phyloP scores from a whole-genome alignment of 1,140 invertebrate genomes.

The Manduca sexta region DNA sequence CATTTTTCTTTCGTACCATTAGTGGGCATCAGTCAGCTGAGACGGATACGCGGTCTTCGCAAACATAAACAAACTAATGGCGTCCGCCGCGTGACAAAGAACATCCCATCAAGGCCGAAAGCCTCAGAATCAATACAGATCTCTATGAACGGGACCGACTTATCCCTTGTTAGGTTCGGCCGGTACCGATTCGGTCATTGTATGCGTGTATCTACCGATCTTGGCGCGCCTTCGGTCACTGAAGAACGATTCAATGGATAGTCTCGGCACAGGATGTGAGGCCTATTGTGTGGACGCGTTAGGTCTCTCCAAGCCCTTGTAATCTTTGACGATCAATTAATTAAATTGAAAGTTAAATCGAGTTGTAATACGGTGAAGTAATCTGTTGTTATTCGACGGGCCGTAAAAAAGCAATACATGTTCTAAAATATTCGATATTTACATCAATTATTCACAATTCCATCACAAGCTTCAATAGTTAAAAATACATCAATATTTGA shows the following conservation, averaged over 20 bases:
- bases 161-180: constrained; percentile 22
- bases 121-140: constrained; percentile 31
- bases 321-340: too few relatives aligned
- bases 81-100: constrained; percentile 36
- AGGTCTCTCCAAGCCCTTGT: too few relatives aligned
- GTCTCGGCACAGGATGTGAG: background rate
- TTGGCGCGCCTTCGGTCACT: too few relatives aligned
- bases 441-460: too few relatives aligned
- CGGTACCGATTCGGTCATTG: constrained; percentile 2
- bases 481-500: too few relatives aligned
- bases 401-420: too few relatives aligned
- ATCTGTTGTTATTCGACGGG: too few relatives aligned
- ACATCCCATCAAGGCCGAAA: constrained; percentile 26
- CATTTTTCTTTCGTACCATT: constrained; percentile 48
- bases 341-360: too few relatives aligned
- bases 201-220: constrained; percentile 8
- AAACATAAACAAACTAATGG: constrained; percentile 49
- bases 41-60: constrained; percentile 34
- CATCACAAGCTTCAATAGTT: too few relatives aligned
- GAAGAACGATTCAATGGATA: background rate
- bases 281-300: too few relatives aligned
- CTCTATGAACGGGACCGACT: constrained; percentile 6
- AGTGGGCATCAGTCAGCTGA: constrained; percentile 36
- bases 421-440: too few relatives aligned
- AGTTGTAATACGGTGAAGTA: too few relatives aligned